These are phyloP conservation scores for Sardinella longiceps DNA, from an alignment of 2,797 vertebrate genomes.

Conservation along the genomic window DNA sequence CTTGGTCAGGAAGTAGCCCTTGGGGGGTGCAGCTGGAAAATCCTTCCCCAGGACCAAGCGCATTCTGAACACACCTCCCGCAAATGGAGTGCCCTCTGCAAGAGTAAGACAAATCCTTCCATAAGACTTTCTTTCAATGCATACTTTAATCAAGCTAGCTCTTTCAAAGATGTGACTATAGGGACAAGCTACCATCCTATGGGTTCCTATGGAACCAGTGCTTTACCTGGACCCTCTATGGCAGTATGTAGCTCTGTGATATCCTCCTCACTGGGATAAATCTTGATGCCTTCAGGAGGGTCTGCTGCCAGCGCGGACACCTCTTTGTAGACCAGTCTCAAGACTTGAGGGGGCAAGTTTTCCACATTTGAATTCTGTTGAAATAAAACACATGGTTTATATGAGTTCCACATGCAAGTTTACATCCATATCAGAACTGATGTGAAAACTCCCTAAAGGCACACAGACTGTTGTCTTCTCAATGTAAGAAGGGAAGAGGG, in stretches of 20 bases:
- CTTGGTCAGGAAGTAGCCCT: constrained; percentile 94
- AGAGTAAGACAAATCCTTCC: constrained; percentile 19
- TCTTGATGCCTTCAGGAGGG: constrained; percentile 91
- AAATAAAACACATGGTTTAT: background rate
- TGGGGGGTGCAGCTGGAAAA: constrained; percentile 90
- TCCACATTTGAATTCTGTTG: constrained; percentile 92
- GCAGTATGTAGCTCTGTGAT: constrained; percentile 92
- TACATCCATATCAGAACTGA: too few species aligned
- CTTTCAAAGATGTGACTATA: background rate
- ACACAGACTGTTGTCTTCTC: too few species aligned
- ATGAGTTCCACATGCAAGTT: background rate
- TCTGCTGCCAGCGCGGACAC: constrained; percentile 88
- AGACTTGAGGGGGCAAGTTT: constrained; percentile 92
- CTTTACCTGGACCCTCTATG: constrained; percentile 89
- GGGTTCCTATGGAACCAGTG: background rate
- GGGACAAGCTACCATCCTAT: background rate
- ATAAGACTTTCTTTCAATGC: background rate
- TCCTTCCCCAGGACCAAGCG: constrained; percentile 92
- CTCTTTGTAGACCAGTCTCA: constrained; percentile 95
- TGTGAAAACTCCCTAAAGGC: too few species aligned
- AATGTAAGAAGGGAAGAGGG: too few species aligned
- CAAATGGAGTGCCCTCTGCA: constrained; percentile 91
- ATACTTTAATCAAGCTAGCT: background rate
- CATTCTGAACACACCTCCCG: constrained; percentile 91
- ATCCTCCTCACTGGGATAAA: constrained; percentile 93